Evolutionary conservation across 2,888 invertebrate genomes (phyloP).

Genomic region (Chloroclysta siterata): DNA sequence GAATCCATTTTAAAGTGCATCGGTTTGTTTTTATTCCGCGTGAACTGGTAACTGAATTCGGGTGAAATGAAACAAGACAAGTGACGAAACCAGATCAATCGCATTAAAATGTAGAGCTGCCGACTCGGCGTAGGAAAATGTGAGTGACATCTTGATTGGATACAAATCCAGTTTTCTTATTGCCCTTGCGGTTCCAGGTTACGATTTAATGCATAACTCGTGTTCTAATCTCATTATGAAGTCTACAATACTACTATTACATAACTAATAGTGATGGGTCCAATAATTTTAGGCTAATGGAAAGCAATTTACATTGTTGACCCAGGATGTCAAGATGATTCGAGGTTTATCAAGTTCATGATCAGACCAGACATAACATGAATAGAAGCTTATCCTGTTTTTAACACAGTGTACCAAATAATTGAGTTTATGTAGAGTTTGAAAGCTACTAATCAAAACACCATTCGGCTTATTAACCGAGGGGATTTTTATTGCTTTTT

Average conservation of each 20-base stretch:
- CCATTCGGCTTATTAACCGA: no score
- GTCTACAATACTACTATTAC: not conserved
- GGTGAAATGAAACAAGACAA: slow-evolving; percentile 51
- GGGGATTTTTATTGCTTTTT: no score
- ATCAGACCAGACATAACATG: not conserved
- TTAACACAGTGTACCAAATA: no score
- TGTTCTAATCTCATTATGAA: slow-evolving; percentile 22
- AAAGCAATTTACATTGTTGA: slow-evolving; percentile 14
- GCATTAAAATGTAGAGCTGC: slow-evolving; percentile 78
- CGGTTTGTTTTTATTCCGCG: slow-evolving; percentile 21
- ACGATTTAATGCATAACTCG: slow-evolving; percentile 20
- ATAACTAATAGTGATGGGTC: not conserved
- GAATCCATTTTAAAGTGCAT: slow-evolving; percentile 38
- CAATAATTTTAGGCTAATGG: slow-evolving; percentile 5
- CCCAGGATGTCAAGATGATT: slow-evolving; percentile 8
- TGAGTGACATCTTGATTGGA: slow-evolving; percentile 59
- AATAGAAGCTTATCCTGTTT: not conserved
- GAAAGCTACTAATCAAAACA: no score
- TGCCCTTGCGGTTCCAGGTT: slow-evolving; percentile 18
- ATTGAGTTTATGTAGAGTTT: no score
- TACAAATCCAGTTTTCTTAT: slow-evolving; percentile 33
- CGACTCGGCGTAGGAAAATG: slow-evolving; percentile 76
- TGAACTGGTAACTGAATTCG: slow-evolving; percentile 38
- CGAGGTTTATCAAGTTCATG: slow-evolving; percentile 1
- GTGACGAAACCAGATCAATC: slow-evolving; percentile 59